Base-by-base conservation (phyloP, 2,113 vertebrate species). In the Gambusia holbrooki region DNA sequence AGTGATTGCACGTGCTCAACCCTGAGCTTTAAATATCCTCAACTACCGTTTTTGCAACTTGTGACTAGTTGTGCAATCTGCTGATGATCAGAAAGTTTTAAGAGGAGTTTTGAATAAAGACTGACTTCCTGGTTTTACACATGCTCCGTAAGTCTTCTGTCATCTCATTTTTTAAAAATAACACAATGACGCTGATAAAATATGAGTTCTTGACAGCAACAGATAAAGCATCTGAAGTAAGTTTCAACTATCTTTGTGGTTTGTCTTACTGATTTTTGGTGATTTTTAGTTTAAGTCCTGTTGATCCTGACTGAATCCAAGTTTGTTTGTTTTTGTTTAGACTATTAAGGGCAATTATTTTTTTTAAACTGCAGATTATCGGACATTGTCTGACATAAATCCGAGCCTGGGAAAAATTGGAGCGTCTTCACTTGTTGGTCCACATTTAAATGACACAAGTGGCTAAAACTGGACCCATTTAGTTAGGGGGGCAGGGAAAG, bases 11-110 rank as follows among this genome's bases (percentile, higher is more conserved):
- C 2, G n/a, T 54, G 54, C 45, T 66, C n/a, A 40, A 51, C 27
- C 69, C 66, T 63, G 72, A 77, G 33, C 48, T 60, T 51, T 22
- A 85, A 74, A 78, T 78, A 71, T 42, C 69, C 73, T 62, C 35
- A 61, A 3, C 30, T 10, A n/a, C 9, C 63, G 1, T 71, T 25
- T 11, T 30, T 19, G 71, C 70, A 54, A 63, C 73, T 71, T 1
- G 15, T 66, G 1, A 15, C 10, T 25, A n/a, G 67, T 15, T 63
- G n/a, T 35, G 25, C 29, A 40, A 62, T 62, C 27, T 27, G 0
- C 61, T 40, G 14, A 28, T 48, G 68, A 1, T 15, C 6, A 35
- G 9, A 25, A 54, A n/a, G 51, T 54, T 54, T 54, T 37, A 54
- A 54, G 48, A 54, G 3, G 19, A 25, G 51, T 22, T 25, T n/a